Evolutionary conservation across 2,797 vertebrate genomes (phyloP).

Genomic region (Eospalax fontanierii): DNA sequence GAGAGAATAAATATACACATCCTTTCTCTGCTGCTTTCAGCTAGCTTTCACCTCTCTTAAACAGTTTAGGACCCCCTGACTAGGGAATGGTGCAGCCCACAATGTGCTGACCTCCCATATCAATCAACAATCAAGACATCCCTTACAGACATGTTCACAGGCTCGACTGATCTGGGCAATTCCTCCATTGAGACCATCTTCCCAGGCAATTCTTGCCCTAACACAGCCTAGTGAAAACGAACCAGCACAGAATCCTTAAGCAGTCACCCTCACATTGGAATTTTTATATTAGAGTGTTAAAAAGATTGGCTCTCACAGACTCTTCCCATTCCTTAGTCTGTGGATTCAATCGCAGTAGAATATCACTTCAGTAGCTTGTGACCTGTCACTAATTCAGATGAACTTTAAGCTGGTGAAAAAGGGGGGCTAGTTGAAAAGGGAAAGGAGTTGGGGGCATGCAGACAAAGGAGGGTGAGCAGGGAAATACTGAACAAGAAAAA

Average conservation of each 20-base stretch:
- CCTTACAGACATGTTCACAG: background rate
- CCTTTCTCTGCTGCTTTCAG: background rate
- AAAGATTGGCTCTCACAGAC: background rate
- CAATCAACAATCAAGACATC: background rate
- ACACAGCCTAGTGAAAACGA: no score
- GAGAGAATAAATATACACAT: background rate
- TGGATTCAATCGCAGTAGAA: background rate
- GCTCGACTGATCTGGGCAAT: background rate
- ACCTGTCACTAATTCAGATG: background rate
- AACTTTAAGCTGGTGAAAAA: background rate
- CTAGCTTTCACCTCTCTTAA: background rate
- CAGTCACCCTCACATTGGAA: background rate
- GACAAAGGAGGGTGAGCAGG: no score
- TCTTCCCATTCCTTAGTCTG: background rate
- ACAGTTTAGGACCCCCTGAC: background rate
- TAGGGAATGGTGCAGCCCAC: background rate
- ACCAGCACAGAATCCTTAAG: background rate
- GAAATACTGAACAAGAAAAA: fast-evolving
- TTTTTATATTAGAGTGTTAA: constrained; percentile 20
- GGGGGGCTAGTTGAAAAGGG: background rate
- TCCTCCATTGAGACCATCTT: background rate
- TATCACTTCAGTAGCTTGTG: background rate
- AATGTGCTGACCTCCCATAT: background rate
- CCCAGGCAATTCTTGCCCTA: background rate
- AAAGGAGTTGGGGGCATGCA: no score